phyloP scores from a whole-genome alignment of 2,797 vertebrate species.

The Saxicola maurus region DNA sequence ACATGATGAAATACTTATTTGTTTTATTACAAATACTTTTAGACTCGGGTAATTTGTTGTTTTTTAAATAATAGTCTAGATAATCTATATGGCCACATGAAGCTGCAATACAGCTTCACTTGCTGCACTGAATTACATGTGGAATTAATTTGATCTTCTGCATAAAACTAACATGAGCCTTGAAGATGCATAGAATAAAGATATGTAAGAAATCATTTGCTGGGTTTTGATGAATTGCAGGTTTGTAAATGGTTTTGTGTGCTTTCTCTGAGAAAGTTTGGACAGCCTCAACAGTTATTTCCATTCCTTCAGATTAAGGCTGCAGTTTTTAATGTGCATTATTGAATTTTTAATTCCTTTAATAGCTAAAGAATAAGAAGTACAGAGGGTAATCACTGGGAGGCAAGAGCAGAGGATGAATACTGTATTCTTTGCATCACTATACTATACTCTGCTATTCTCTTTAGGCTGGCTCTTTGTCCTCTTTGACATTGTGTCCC shows the following conservation, averaged over 20 bases:
- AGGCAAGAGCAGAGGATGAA: constrained; percentile 21
- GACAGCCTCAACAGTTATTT: neutral
- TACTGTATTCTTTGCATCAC: constrained; percentile 16
- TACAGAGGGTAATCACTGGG: neutral
- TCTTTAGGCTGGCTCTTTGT: neutral
- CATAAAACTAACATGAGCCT: neutral
- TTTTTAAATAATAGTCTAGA: constrained; percentile 46
- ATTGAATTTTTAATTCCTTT: constrained; percentile 40
- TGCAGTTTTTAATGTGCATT: neutral
- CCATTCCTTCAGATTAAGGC: constrained; percentile 5
- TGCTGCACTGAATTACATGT: neutral
- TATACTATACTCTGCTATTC: neutral
- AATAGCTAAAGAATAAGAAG: constrained; percentile 34
- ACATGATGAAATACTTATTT: constrained; percentile 54
- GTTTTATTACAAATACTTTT: constrained; percentile 55
- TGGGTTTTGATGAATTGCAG: constrained; percentile 17
- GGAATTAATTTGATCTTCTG: constrained; percentile 13
- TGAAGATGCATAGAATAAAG: constrained; percentile 23
- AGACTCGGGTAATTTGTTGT: constrained; percentile 36
- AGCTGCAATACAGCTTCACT: constrained; percentile 18
- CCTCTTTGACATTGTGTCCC: neutral
- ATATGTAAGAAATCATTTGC: constrained; percentile 20
- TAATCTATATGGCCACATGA: constrained; percentile 11
- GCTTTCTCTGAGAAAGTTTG: constrained; percentile 18
- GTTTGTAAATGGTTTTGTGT: neutral